Base-by-base conservation (phyloP, 2,113 vertebrate species). In the Gobio gobio region DNA sequence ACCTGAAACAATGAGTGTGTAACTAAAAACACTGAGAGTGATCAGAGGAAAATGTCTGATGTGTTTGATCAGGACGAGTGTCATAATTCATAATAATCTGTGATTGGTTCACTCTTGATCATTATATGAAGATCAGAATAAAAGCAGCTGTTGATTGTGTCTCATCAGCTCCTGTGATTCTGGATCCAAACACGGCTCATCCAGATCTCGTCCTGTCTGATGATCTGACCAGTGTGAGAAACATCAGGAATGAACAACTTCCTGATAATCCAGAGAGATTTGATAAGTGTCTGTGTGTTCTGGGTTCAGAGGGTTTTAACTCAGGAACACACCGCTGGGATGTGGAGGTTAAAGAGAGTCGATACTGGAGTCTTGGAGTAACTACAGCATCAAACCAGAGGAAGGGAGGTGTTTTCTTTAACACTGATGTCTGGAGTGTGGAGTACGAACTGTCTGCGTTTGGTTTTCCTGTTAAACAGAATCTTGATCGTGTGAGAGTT, bases 191-290 rank as follows among this genome's bases (percentile, higher is more conserved):
- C 13, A 75, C 72, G 6, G 45, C 45, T 9, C 14, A 83, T 26
- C 43, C n/a, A 1, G 0, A 2, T 4, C 82, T 88, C 3, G 5
- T 5, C 7, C 36, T 88, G 29, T 86, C 87, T 33, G 77, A 88
- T 9, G 85, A 88, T 64, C 66, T 88, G 70, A 88, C 82, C 66
- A 72, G 85, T 8, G 49, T 84, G 59, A 68, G 12, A 61, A 6
- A 10, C 0, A 8, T 4, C 18, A 1, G 5, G 4, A 9, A 14
- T 2, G 3, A 2, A 8, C n/a, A 47, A 75, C 2, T 49, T 24
- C 72, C 72, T 49, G 45, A 75, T 29, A 75, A 74, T 74, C 40
- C 72, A 2, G 72, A 88, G 45, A 83, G 87, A 51, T 88, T 88
- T 51, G 49, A 88, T n/a, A n/a, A n/a, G n/a, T n/a, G n/a, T n/a